Conservation (phyloP, 2,888 invertebrate genomes). For the Cheiracanthium punctorium region DNA sequence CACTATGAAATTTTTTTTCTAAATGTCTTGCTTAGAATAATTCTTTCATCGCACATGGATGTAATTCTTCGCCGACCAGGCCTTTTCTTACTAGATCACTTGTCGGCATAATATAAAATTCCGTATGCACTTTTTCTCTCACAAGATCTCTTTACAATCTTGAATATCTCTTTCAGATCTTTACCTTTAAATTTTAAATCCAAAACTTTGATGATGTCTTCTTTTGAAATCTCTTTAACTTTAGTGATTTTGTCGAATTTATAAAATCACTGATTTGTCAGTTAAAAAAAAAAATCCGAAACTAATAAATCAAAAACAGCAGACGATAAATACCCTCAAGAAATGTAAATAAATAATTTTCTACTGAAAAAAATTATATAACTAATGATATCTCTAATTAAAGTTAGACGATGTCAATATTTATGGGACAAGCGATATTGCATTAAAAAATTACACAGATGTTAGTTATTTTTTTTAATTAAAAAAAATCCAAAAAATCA, state of each 20-base stretch:
- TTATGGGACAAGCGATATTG: not conserved
- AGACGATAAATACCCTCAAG: not conserved
- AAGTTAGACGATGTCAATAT: not conserved
- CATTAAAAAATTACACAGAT: too few relatives aligned
- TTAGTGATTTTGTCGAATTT: not conserved
- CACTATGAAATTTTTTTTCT: not conserved
- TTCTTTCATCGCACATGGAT: not conserved
- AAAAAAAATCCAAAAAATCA: too few relatives aligned
- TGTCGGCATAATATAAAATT: not conserved
- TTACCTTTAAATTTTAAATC: not conserved
- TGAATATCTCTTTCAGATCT: not conserved
- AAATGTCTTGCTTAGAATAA: not conserved
- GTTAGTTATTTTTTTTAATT: too few relatives aligned
- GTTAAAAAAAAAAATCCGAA: not conserved
- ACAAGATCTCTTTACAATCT: not conserved
- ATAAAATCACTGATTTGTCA: not conserved
- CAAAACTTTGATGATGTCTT: constrained; percentile 2
- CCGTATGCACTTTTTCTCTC: not conserved
- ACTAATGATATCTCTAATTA: not conserved
- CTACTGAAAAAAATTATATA: not conserved
- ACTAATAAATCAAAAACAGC: not conserved
- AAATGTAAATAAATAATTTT: not conserved
- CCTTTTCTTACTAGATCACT: not conserved
- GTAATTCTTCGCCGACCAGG: not conserved
- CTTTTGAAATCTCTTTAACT: not conserved